A percentile compares a stretch with the other conserved stretches of the same genome.
phyloP scores from a whole-genome alignment of 2,888 invertebrate species.

The Hirudinaria manillensis region DNA sequence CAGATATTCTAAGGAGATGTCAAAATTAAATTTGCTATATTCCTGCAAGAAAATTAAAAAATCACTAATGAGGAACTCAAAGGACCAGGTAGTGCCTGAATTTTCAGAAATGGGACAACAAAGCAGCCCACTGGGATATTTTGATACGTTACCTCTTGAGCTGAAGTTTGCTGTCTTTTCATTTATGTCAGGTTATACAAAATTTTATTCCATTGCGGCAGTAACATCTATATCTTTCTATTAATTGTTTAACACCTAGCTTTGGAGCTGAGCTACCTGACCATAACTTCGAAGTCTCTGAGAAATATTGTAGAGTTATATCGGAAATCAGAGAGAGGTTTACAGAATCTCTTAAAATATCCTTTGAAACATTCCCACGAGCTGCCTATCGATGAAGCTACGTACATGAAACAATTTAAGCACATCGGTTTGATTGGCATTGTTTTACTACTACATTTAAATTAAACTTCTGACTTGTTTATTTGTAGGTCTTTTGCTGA shows the following conservation, averaged over 20 bases:
- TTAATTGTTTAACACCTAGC: slow-evolving; percentile 42
- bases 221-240: neutral
- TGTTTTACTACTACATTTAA: neutral
- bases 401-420: slow-evolving; percentile 43
- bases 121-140: slow-evolving; percentile 46
- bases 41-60: slow-evolving; percentile 48
- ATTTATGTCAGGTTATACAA: slow-evolving; percentile 45
- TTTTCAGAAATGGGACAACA: slow-evolving; percentile 27
- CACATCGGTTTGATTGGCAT: slow-evolving; percentile 44
- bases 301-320: slow-evolving; percentile 50
- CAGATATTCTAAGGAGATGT: slow-evolving; percentile 16
- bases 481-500: slow-evolving; percentile 47
- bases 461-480: slow-evolving; percentile 5
- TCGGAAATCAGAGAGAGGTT: slow-evolving; percentile 43
- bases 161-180: slow-evolving; percentile 48
- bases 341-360: slow-evolving; percentile 42
- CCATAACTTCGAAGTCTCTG: slow-evolving; percentile 51
- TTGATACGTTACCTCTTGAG: slow-evolving; percentile 49
- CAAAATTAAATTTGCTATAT: slow-evolving; percentile 29
- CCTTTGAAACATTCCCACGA: slow-evolving; percentile 41
- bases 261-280: slow-evolving; percentile 50
- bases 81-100: slow-evolving; percentile 36
- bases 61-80: slow-evolving; percentile 46
- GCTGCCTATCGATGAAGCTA: slow-evolving; percentile 43
- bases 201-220: neutral